Conservation (phyloP, 2,113 vertebrate species). For the Psittacula cyanocephala region DNA sequence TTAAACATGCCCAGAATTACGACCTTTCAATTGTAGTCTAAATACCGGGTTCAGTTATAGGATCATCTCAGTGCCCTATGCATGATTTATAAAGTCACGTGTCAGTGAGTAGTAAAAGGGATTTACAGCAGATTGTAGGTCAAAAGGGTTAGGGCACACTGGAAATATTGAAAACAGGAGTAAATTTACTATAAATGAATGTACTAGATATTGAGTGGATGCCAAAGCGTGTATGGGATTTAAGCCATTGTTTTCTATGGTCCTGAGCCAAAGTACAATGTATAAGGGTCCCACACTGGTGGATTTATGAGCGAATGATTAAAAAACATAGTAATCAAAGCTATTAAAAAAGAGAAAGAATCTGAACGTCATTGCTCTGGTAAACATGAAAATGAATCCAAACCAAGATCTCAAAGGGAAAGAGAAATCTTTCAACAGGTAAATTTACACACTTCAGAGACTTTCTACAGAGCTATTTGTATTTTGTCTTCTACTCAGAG, state of each 20-base stretch:
- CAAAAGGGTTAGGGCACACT: slow-evolving; percentile 18
- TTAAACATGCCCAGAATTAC: neutral
- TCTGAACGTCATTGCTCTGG: neutral
- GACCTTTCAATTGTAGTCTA: neutral
- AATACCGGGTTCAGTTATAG: neutral
- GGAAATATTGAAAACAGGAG: slow-evolving; percentile 43
- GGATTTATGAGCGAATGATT: slow-evolving; percentile 52
- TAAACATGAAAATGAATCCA: slow-evolving; percentile 9
- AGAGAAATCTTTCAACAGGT: neutral
- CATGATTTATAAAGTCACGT: neutral
- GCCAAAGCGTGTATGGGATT: slow-evolving; percentile 58
- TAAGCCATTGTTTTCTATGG: slow-evolving; percentile 67
- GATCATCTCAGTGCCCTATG: neutral
- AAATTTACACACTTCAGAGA: neutral
- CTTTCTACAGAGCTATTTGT: neutral
- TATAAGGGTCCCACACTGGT: slow-evolving; percentile 44
- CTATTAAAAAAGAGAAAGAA: neutral
- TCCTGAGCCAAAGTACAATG: slow-evolving; percentile 47
- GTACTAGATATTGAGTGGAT: neutral
- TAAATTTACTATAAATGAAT: slow-evolving; percentile 54
- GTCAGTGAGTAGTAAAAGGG: slow-evolving; percentile 41
- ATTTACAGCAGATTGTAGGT: slow-evolving; percentile 57
- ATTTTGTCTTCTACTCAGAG: neutral
- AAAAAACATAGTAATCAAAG: slow-evolving; percentile 15
- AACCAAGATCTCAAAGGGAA: neutral